phyloP scores from a whole-genome alignment of 35 echinoderm and acorn worm species.

The Nesometra sesokonis region DNA sequence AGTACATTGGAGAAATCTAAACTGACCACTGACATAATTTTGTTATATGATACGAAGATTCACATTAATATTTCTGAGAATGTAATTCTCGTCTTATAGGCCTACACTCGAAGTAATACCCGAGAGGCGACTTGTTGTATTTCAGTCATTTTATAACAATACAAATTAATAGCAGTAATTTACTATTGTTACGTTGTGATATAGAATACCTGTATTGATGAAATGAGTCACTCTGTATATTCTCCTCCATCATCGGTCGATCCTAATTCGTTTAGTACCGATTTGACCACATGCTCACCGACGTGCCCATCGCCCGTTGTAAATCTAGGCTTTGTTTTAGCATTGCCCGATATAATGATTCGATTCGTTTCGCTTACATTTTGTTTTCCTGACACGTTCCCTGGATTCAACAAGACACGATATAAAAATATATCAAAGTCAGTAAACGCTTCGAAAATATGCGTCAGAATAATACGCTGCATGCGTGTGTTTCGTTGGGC shows the following conservation, averaged over 20 bases:
- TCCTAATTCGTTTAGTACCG: not conserved
- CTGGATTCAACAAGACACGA: not conserved
- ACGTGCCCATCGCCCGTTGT: not conserved
- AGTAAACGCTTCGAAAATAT: not conserved
- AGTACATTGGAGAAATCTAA: not conserved
- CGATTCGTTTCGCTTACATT: not conserved
- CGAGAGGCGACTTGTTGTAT: not conserved
- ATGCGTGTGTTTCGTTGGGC: too few relatives aligned
- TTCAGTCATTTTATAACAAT: not conserved
- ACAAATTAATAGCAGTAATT: not conserved
- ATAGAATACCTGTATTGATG: not conserved
- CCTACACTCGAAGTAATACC: too few relatives aligned
- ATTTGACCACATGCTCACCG: not conserved
- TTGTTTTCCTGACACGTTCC: not conserved
- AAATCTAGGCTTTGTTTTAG: not conserved
- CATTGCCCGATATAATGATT: not conserved
- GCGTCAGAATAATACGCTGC: too few relatives aligned
- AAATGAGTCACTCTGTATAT: not conserved
- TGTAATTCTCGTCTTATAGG: too few relatives aligned
- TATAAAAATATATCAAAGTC: not conserved
- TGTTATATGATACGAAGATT: too few relatives aligned
- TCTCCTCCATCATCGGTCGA: not conserved
- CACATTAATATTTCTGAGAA: too few relatives aligned
- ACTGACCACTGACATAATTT: too few relatives aligned
- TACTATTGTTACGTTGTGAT: not conserved